Conservation (phyloP, 2,797 vertebrate genomes). For the Sebastes wilsoni region DNA sequence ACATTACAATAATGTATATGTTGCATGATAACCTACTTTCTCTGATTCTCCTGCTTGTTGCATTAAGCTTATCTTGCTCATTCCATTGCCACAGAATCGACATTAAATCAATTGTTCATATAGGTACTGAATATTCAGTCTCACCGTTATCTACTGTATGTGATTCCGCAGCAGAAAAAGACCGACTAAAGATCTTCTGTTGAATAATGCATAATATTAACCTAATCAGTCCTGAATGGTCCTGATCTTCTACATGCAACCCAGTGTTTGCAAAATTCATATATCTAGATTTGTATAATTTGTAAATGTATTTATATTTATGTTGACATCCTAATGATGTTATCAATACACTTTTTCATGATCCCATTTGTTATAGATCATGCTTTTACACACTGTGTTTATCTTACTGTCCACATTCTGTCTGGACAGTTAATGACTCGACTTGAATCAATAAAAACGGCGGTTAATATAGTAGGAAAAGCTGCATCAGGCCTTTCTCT, state of each 20-base stretch:
- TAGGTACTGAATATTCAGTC: background rate
- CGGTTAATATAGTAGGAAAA: constrained; percentile 29
- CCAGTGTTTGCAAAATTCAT: background rate
- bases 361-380: background rate
- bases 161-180: background rate
- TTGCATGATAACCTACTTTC: background rate
- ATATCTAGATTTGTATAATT: background rate
- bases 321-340: background rate
- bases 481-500: constrained; percentile 54
- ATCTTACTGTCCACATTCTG: constrained; percentile 5
- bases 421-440: constrained; percentile 13
- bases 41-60: background rate
- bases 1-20: background rate
- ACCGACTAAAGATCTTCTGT: background rate
- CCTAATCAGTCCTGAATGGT: background rate
- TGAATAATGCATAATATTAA: background rate
- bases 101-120: background rate
- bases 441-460: constrained; percentile 40
- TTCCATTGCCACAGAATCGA: background rate
- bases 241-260: background rate
- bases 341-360: background rate
- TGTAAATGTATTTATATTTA: background rate
- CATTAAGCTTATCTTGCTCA: background rate
- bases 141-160: background rate
- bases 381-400: background rate